Base-by-base conservation (phyloP, 2,888 invertebrate genomes). In the Cheilosia vulpina region DNA sequence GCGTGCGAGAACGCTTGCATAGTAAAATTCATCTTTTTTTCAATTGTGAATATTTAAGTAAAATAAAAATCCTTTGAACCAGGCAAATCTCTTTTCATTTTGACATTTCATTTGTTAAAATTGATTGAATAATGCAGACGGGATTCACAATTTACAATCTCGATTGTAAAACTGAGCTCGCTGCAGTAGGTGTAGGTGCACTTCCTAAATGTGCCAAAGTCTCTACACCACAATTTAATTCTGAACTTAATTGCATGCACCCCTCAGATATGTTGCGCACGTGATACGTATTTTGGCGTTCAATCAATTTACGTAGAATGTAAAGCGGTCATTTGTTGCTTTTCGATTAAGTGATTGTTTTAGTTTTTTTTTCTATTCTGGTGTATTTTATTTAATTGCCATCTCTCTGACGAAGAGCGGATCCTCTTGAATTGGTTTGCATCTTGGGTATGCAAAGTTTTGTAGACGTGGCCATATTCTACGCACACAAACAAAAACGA, bases 341-440 rank as follows among this genome's bases (percentile, higher is more conserved):
- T 45, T 76, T 72, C 41, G 58, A 77, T 77, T 65, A 71, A 66
- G 27, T 38, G 11, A 43, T 41, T 38, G 43, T 43, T 21, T 15
- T 21, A 15, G n/a, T 31, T 45, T 45, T 43, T 19, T 15, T 17
- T 41, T 2, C 31, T n/a, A 31, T 13, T 55, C 19, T 58, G 9
- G 24, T n/a, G 31, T 7, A 3, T 52, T 0, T 15, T 41, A 41
- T 60, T 72, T 52, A 65, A 71, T 72, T 79, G 63, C 27, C 52
- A 76, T 17, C 4, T 19, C 2, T 2, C 19, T 41, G 24, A 24
- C 17, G 15, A 58, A 52, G 55, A 78, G 58, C 73, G 63, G 60
- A 60, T 60, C 60, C 19, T 50, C 53, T 69, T 84, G 62, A 84
- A 84, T 79, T 84, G 80, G 80, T 84, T 84, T 57, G 84, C 69